Evolutionary conservation across 1,140 invertebrate genomes (phyloP).

Genomic region (Holotrichia oblita): DNA sequence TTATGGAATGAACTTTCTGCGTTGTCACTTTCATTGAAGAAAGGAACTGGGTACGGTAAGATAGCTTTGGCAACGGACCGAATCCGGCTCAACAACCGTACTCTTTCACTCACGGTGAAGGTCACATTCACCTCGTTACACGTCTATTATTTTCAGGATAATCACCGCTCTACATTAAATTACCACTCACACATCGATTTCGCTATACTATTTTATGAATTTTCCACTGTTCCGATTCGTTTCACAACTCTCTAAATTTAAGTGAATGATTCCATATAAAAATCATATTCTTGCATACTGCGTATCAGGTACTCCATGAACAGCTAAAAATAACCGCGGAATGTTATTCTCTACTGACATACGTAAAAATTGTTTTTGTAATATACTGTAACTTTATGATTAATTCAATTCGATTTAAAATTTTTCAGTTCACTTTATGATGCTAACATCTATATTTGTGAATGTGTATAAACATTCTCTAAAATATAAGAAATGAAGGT

Average conservation of each 20-base stretch:
- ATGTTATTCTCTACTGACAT: too few species aligned
- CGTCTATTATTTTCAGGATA: conserved; percentile 37
- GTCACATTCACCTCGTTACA: conserved; percentile 43
- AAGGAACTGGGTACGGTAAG: conserved; percentile 31
- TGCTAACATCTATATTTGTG: too few species aligned
- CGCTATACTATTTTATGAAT: conserved; percentile 29
- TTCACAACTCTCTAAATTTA: conserved; percentile 14
- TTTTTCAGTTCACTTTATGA: too few species aligned
- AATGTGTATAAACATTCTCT: too few species aligned
- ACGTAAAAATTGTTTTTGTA: too few species aligned
- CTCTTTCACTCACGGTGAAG: conserved; percentile 43
- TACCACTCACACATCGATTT: conserved; percentile 35
- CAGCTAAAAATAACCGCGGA: too few species aligned
- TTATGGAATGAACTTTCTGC: conserved; percentile 28
- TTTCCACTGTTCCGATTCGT: conserved; percentile 28
- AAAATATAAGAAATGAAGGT: too few species aligned
- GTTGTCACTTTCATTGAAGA: conserved; percentile 44
- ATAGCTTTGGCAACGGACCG: conserved; percentile 37
- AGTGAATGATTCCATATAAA: neutral
- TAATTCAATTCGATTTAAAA: too few species aligned
- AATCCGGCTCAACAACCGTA: conserved; percentile 38
- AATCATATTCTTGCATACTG: neutral
- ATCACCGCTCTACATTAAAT: conserved; percentile 27
- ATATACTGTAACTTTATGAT: too few species aligned
- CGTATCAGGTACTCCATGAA: too few species aligned